Percentiles rank a stretch among this genome's conserved stretches.
phyloP scores from a whole-genome alignment of 2,797 vertebrate species.

The Lutjanus campechanus region DNA sequence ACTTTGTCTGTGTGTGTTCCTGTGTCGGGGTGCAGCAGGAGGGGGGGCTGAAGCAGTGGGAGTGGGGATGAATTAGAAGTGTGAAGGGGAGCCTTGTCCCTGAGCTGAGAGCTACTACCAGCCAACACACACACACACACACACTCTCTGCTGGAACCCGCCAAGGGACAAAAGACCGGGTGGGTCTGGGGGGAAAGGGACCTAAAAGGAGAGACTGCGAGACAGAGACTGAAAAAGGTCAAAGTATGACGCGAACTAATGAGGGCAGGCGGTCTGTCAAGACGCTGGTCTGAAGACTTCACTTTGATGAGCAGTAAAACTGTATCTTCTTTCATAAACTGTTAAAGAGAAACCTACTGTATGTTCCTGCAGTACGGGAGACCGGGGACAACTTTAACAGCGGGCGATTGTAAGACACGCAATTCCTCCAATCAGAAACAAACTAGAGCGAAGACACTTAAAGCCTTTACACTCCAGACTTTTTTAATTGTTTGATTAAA shows the following conservation, averaged over 20 bases:
- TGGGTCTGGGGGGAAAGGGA: slow-evolving; percentile 55
- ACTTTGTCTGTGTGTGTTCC: slow-evolving; percentile 61
- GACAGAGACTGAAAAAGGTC: slow-evolving; percentile 63
- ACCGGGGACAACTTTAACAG: no score
- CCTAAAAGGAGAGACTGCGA: slow-evolving; percentile 40
- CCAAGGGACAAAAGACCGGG: slow-evolving; percentile 58
- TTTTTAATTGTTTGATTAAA: no score
- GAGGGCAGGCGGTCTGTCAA: slow-evolving; percentile 51
- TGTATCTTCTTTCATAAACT: slow-evolving; percentile 26
- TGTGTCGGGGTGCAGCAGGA: slow-evolving; percentile 36
- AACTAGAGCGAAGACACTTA: no score
- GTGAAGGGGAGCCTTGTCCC: slow-evolving; percentile 81
- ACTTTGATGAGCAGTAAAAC: slow-evolving; percentile 43
- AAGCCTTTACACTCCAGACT: no score
- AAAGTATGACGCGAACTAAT: slow-evolving; percentile 67
- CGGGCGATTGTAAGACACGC: no score
- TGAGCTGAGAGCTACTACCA: slow-evolving; percentile 55
- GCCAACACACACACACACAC: slow-evolving; percentile 43
- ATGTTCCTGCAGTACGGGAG: not conserved
- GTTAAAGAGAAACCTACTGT: slow-evolving; percentile 2
- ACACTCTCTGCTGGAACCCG: slow-evolving; percentile 49
- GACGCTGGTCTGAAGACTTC: slow-evolving; percentile 16
- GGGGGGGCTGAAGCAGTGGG: slow-evolving; percentile 38
- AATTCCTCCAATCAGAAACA: no score
- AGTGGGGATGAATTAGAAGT: slow-evolving; percentile 76